Evolutionary conservation across 2,797 vertebrate species (phyloP).

Genomic region (Champsocephalus gunnari): DNA sequence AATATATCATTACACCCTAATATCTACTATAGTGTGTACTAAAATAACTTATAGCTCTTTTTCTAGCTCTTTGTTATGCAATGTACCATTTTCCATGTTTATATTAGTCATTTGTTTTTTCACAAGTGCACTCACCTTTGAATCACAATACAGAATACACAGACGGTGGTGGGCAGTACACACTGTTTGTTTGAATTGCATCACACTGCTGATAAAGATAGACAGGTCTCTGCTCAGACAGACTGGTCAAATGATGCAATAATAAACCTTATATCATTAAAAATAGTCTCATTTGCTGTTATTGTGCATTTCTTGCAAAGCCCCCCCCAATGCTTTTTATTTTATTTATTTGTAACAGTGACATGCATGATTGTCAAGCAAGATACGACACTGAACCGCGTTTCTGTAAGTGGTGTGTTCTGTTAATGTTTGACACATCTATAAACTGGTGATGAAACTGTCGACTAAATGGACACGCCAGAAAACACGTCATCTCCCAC

Average conservation of each 20-base stretch:
- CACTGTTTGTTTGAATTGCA: conserved; percentile 53
- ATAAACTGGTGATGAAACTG: background rate
- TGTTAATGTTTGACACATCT: conserved; percentile 63
- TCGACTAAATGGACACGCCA: background rate
- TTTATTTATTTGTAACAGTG: too few species aligned
- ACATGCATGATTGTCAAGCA: background rate
- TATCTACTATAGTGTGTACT: background rate
- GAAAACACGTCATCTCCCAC: conserved; percentile 9
- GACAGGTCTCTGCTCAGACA: background rate
- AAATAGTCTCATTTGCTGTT: background rate
- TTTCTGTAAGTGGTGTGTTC: background rate
- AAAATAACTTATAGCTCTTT: background rate
- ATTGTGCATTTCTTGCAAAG: too few species aligned
- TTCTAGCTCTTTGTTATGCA: background rate
- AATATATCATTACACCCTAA: too few species aligned
- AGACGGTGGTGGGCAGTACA: conserved; percentile 2
- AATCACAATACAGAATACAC: background rate
- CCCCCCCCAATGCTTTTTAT: background rate
- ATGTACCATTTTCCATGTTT: background rate
- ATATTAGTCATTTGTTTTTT: too few species aligned
- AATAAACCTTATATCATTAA: background rate
- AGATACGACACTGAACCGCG: background rate
- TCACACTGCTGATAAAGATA: conserved; percentile 23
- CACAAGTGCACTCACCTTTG: background rate
- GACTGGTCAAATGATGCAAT: background rate